These are phyloP conservation scores for Hylaea fasciaria DNA, from an alignment of 2,888 invertebrate species.

Conservation along the genomic window DNA sequence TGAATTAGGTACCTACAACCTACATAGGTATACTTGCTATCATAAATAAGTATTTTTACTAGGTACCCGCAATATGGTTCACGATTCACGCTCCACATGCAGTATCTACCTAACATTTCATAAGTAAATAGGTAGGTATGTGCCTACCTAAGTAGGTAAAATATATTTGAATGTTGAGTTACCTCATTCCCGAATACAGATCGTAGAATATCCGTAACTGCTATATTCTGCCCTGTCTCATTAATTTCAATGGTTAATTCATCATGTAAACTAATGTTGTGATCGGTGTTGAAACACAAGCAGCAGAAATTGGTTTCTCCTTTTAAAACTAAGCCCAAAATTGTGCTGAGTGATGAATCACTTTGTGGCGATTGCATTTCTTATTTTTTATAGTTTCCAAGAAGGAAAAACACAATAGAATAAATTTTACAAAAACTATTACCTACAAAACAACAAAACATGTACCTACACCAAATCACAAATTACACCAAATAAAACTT, in stretches of 20 bases:
- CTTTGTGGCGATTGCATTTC: background rate
- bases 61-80: no score
- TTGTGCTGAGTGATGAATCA: slow-evolving; percentile 49
- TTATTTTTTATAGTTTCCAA: background rate
- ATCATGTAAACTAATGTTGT: slow-evolving; percentile 53
- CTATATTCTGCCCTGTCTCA: slow-evolving; percentile 44
- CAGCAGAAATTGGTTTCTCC: slow-evolving; percentile 62
- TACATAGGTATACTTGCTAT: no score
- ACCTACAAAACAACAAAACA: no score
- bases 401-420: background rate
- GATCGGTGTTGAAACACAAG: slow-evolving; percentile 58
- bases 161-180: background rate
- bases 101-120: no score
- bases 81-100: no score
- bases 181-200: slow-evolving; percentile 60
- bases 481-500: no score
- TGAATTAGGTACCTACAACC: no score
- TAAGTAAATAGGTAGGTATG: no score
- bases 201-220: slow-evolving; percentile 57
- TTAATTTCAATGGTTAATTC: slow-evolving; percentile 54
- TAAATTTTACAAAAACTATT: no score
- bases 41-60: no score
- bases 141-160: no score
- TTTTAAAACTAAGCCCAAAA: slow-evolving; percentile 55
- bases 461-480: no score